Base-by-base conservation (phyloP, 2,888 invertebrate species). In the Pandemis cinnamomeana region DNA sequence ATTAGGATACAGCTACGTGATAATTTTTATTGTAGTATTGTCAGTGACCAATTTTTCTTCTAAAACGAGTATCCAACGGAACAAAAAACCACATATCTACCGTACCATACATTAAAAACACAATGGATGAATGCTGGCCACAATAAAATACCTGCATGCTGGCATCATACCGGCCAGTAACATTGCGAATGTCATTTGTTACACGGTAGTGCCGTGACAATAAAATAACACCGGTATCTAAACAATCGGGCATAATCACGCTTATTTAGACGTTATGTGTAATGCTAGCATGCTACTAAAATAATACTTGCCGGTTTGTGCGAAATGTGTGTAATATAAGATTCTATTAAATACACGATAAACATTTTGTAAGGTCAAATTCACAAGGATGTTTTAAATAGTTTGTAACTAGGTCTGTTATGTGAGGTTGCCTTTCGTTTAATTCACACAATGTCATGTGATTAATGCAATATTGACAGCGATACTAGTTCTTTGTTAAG, bases 61-160 rank as follows among this genome's bases (percentile, higher is more conserved):
- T 46, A 46, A 27, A 27, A 27, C 27, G 27, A 27, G 27, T 27
- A 27, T 27, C 60, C 11, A 63, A 48, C 63, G 69, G 51, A 73
- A 51, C 67, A 20, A 63, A 15, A 10, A 73, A 68, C 69, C 63
- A 8, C 15, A 58, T 13, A 55, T 42, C 44, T 51, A 61, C 69
- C 46, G 58, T 60, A 63, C 61, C 51, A 70, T 72, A 63, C 70
- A 64, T 55, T 55, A 63, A 67, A 72, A 70, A 76, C 46, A 71
- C 74, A 77, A 78, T 77, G 79, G 75, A 87, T 86, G 86, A 85
- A 84, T 75, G 83, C 78, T 75, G 83, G 83, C 79, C 83, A 82
- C 78, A 80, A 85, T 84, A 84, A 85, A 68, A 84, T 82, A 84
- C 75, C 79, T 81, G 80, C 78, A 77, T 80, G 82, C 78, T 80